Conservation (phyloP, 2,113 vertebrate genomes). For the Muntiacus reevesi region DNA sequence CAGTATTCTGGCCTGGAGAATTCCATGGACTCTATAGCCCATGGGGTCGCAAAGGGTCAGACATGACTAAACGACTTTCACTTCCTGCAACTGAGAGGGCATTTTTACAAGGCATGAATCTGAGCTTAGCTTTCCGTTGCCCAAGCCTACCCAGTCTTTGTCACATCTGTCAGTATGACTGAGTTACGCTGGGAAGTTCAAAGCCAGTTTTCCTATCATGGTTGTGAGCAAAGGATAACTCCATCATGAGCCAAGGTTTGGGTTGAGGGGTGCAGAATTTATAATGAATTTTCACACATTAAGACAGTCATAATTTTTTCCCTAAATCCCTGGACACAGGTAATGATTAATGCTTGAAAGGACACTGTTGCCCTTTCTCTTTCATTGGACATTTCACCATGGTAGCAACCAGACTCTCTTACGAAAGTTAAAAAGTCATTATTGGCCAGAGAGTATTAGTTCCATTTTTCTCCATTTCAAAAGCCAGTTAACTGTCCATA, state of each 20-base stretch:
- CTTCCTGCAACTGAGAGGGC: background rate
- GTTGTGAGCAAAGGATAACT: background rate
- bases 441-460: conserved; percentile 22
- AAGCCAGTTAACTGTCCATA: background rate
- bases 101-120: background rate
- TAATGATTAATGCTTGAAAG: background rate
- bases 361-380: background rate
- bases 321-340: background rate
- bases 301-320: background rate
- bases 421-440: conserved; percentile 53
- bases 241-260: background rate
- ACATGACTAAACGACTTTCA: background rate
- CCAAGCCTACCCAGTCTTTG: background rate
- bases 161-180: background rate
- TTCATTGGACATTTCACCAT: background rate
- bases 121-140: background rate
- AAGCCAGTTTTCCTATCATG: background rate
- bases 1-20: background rate
- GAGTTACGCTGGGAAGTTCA: background rate
- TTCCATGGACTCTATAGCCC: background rate
- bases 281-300: background rate
- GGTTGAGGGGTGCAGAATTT: background rate
- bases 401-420: background rate
- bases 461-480: conserved; percentile 67
- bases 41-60: background rate